Percentiles rank a stretch among this genome's conserved stretches.
phyloP scores from a whole-genome alignment of 2,113 vertebrate genomes.

The Cyprinodon tularosa region DNA sequence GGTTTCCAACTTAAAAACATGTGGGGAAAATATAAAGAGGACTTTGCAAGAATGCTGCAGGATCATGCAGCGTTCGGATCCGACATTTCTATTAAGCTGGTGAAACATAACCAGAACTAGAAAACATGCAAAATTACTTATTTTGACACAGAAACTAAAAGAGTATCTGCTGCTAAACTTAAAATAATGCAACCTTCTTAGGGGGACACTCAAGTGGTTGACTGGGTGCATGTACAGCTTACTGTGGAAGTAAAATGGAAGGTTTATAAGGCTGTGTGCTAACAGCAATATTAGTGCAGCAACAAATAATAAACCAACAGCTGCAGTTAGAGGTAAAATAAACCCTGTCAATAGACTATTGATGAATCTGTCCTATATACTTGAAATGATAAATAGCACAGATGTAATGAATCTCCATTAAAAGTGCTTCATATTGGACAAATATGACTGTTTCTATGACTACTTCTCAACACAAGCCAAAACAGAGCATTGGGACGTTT shows the following conservation, averaged over 20 bases:
- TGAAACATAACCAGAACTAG: background rate
- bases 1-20: background rate
- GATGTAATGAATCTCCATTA: slow-evolving; percentile 9
- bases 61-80: background rate
- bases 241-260: background rate
- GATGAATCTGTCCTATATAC: background rate
- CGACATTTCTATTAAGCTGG: background rate
- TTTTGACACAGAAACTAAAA: slow-evolving; percentile 13
- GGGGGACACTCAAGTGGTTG: slow-evolving; percentile 13
- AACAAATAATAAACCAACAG: background rate
- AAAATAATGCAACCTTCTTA: background rate
- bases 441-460: slow-evolving; percentile 10
- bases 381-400: slow-evolving; percentile 41
- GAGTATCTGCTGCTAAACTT: slow-evolving; percentile 1
- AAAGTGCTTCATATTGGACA: background rate
- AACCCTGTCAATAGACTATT: background rate
- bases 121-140: background rate
- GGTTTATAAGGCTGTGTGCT: background rate
- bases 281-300: background rate
- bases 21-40: background rate
- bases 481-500: background rate
- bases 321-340: background rate
- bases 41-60: background rate
- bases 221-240: background rate
- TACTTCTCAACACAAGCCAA: too few species aligned